Percentiles rank a stretch among this genome's conserved stretches.
phyloP scores from a whole-genome alignment of 2,888 invertebrate species.

The Drosophila tanythrix region DNA sequence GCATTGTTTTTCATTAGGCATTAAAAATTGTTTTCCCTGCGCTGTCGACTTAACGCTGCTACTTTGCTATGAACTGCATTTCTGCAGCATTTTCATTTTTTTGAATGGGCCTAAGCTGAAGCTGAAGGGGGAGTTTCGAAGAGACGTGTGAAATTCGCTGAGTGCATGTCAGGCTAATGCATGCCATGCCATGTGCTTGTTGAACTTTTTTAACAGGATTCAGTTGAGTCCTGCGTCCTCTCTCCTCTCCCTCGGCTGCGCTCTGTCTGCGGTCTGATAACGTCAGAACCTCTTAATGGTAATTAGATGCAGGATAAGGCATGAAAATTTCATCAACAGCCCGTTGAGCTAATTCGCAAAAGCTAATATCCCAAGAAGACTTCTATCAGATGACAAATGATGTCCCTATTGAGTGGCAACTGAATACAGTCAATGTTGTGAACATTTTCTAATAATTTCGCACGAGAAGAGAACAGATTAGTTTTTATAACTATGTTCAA shows the following conservation, averaged over 20 bases:
- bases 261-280: slow-evolving; percentile 49
- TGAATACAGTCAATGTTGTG: not conserved
- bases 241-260: not conserved
- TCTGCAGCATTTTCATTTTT: slow-evolving; percentile 45
- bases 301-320: slow-evolving; percentile 73
- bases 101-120: slow-evolving; percentile 7
- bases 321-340: slow-evolving; percentile 46
- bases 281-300: slow-evolving; percentile 59
- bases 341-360: slow-evolving; percentile 35
- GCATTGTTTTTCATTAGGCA: slow-evolving; percentile 74
- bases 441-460: not conserved
- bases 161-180: slow-evolving; percentile 66
- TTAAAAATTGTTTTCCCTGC: slow-evolving; percentile 71
- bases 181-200: slow-evolving; percentile 53
- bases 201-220: slow-evolving; percentile 3
- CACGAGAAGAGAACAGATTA: not conserved
- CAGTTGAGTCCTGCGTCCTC: slow-evolving; percentile 7
- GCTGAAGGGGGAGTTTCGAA: not conserved
- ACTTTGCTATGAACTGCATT: slow-evolving; percentile 54
- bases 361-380: slow-evolving; percentile 23
- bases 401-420: slow-evolving; percentile 18
- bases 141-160: slow-evolving; percentile 34
- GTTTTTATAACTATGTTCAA: not conserved
- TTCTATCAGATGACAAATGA: slow-evolving; percentile 35
- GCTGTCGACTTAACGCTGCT: slow-evolving; percentile 65